Evolutionary conservation across 1,140 invertebrate genomes (phyloP).

Genomic region (Pteromalus puparum): DNA sequence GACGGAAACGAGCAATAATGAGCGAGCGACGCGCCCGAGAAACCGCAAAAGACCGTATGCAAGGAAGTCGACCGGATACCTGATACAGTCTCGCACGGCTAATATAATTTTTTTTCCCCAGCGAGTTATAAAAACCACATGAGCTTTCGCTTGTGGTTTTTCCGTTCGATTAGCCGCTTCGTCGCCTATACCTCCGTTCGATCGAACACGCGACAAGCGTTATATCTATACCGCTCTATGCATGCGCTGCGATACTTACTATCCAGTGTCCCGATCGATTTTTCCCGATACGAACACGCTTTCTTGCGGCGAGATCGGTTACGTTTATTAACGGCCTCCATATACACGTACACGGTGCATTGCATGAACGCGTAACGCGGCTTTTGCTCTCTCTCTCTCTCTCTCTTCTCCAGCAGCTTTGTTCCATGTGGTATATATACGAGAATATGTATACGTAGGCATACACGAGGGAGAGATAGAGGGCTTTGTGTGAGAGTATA

Average conservation of each 20-base stretch:
- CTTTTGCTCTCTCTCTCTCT: not conserved
- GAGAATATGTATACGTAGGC: not conserved
- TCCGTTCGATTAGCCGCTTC: slow-evolving; percentile 39
- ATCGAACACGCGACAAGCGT: not conserved
- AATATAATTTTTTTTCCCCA: not conserved
- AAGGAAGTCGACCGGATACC: not conserved
- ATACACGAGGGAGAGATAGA: not conserved
- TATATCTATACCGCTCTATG: not conserved
- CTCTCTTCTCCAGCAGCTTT: not conserved
- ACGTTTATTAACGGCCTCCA: slow-evolving; percentile 1
- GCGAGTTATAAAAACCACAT: not conserved
- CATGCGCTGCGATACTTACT: not conserved
- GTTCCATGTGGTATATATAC: not conserved
- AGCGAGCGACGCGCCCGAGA: no score
- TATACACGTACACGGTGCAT: no score
- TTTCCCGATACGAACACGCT: slow-evolving; percentile 4
- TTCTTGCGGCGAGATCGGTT: slow-evolving; percentile 12
- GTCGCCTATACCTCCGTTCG: not conserved
- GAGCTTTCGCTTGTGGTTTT: slow-evolving; percentile 35
- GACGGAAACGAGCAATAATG: no score
- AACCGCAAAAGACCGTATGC: not conserved
- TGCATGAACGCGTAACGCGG: not conserved
- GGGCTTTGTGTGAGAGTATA: not conserved
- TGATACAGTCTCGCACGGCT: not conserved
- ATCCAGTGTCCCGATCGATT: slow-evolving; percentile 24